Evolutionary conservation across 2,888 invertebrate genomes (phyloP).

Genomic region (Eudasyphora cyanicolor): DNA sequence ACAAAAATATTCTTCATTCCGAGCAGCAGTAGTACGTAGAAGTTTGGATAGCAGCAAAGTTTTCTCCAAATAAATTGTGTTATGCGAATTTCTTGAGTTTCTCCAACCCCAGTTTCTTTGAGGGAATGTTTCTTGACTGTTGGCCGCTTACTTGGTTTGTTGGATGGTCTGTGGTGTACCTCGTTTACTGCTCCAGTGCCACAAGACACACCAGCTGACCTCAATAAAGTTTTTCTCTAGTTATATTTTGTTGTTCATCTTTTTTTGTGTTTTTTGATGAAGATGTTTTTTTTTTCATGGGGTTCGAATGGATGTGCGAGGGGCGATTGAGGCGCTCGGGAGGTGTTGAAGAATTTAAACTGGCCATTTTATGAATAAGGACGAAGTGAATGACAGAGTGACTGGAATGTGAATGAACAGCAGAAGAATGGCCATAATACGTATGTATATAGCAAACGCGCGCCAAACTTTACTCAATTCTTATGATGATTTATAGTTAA

Average conservation of each 20-base stretch:
- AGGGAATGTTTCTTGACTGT: background rate
- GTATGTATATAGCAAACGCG: background rate
- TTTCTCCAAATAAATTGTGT: constrained; percentile 14
- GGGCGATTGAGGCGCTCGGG: background rate
- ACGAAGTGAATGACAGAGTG: background rate
- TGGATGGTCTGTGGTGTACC: background rate
- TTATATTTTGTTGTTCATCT: background rate
- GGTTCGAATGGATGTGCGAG: background rate
- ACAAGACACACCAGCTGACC: constrained; percentile 12
- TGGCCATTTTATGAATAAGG: constrained; percentile 29
- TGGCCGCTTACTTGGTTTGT: background rate
- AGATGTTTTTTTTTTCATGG: background rate
- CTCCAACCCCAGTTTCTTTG: background rate
- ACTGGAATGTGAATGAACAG: background rate
- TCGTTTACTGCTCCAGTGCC: background rate
- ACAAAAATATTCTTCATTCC: background rate
- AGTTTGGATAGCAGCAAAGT: background rate
- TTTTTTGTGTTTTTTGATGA: background rate
- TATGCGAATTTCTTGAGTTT: constrained; percentile 17
- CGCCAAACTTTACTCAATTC: constrained; percentile 45
- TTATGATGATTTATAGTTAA: constrained; percentile 59
- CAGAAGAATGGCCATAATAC: background rate
- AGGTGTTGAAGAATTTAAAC: constrained; percentile 31
- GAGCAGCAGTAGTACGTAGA: background rate
- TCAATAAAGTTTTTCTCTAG: background rate